Conservation (phyloP, 35 echinoderm and acorn worm species). For the Ophiothrix spiculata region DNA sequence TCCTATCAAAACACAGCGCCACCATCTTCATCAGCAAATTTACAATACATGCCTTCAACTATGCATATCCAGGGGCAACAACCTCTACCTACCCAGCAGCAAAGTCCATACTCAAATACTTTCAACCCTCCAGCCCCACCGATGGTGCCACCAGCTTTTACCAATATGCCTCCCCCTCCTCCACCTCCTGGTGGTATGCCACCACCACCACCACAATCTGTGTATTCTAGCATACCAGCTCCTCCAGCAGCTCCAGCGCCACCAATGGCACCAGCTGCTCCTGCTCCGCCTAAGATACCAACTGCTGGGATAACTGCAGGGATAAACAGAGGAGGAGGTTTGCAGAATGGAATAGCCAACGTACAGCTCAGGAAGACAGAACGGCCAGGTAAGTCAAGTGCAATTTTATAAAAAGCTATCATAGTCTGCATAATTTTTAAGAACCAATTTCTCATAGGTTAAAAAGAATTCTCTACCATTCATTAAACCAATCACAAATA, state of each 20-base stretch:
- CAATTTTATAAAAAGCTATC: too few relatives aligned
- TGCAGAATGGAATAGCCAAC: neutral
- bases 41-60: neutral
- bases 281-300: neutral
- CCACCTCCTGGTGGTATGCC: neutral
- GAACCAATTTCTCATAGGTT: too few relatives aligned
- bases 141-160: neutral
- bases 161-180: neutral
- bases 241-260: neutral
- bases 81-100: neutral
- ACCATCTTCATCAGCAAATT: neutral
- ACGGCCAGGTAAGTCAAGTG: neutral
- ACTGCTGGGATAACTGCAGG: too few relatives aligned
- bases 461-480: too few relatives aligned
- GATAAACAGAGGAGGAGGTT: neutral
- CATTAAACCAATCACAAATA: too few relatives aligned
- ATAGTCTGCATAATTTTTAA: too few relatives aligned
- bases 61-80: neutral
- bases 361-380: neutral
- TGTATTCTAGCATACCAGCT: too few relatives aligned
- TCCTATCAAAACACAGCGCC: neutral
- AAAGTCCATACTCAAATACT: neutral
- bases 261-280: neutral
- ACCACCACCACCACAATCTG: too few relatives aligned
- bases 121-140: neutral